These are phyloP conservation scores for Kryptolebias marmoratus DNA, from an alignment of 2,113 vertebrate species.

Conservation along the genomic window DNA sequence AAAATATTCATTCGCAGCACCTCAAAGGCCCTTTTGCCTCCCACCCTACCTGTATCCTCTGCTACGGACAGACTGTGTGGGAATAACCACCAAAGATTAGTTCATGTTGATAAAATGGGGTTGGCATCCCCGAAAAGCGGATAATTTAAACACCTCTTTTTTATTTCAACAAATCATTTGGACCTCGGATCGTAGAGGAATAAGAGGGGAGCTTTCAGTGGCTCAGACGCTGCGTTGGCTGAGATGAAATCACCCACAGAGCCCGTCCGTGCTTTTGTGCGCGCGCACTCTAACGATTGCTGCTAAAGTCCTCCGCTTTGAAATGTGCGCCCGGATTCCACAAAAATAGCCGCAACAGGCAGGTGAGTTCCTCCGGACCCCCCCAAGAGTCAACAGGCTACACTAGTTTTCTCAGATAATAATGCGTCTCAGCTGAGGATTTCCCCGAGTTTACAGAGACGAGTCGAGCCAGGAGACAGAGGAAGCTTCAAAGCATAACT, in stretches of 20 bases:
- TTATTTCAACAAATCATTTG: no score
- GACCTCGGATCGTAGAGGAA: not conserved
- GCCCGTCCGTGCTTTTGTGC: not conserved
- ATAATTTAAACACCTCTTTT: not conserved
- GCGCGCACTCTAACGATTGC: constrained; percentile 2
- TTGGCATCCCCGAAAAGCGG: not conserved
- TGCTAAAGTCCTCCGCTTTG: constrained; percentile 1
- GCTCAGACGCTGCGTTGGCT: not conserved
- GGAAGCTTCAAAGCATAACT: not conserved
- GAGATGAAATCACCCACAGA: constrained; percentile 18
- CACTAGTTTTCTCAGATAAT: not conserved
- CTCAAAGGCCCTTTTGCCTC: constrained; percentile 47
- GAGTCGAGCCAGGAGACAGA: not conserved
- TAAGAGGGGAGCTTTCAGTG: not conserved
- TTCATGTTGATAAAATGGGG: not conserved
- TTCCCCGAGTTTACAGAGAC: constrained; percentile 43
- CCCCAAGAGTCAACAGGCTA: not conserved
- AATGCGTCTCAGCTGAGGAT: constrained; percentile 33
- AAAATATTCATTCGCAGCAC: constrained; percentile 51
- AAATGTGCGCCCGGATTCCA: constrained; percentile 6
- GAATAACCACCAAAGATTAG: not conserved
- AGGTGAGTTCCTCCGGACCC: not conserved
- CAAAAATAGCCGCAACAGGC: constrained; percentile 26
- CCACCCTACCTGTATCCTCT: constrained; percentile 47
- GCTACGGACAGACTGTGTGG: not conserved